These are phyloP conservation scores for Labeo rohita DNA, from an alignment of 2,113 vertebrate species.

Conservation along the genomic window DNA sequence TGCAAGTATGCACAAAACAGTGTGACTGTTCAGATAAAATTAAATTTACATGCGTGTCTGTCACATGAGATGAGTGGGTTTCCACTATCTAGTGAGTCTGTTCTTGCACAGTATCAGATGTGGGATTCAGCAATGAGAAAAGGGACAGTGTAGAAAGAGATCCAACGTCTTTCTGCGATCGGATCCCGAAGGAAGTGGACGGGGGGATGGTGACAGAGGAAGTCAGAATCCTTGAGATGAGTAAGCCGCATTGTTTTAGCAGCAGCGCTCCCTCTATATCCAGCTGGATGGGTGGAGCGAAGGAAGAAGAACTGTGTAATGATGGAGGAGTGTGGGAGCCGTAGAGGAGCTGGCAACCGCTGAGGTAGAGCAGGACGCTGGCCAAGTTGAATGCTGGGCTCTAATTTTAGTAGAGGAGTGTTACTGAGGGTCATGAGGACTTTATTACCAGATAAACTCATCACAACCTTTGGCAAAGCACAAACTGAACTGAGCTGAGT, in stretches of 20 bases:
- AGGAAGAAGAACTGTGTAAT: conserved; percentile 25
- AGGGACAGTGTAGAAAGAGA: neutral
- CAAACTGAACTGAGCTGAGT: neutral
- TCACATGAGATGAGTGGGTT: neutral
- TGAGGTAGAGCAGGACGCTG: conserved; percentile 53
- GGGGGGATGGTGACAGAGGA: conserved; percentile 36
- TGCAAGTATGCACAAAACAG: neutral
- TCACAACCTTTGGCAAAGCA: conserved; percentile 49
- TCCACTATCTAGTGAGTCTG: neutral
- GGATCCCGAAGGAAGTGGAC: conserved; percentile 23
- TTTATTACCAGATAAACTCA: conserved; percentile 78
- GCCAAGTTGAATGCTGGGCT: conserved; percentile 82
- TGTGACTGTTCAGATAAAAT: neutral
- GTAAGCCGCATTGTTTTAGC: conserved; percentile 48
- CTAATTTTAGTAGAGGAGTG: conserved; percentile 83
- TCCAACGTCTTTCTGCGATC: neutral
- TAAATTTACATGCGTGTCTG: neutral
- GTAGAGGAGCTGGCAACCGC: conserved; percentile 1
- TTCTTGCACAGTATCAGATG: neutral
- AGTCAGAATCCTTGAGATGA: conserved; percentile 52
- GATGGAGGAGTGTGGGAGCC: conserved; percentile 28
- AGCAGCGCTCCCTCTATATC: conserved; percentile 21
- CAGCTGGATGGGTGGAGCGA: conserved; percentile 32
- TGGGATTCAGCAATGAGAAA: neutral
- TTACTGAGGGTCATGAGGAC: conserved; percentile 82